Evolutionary conservation across 2,797 vertebrate species (phyloP).

Genomic region (Ctenopoma kingsleyae): DNA sequence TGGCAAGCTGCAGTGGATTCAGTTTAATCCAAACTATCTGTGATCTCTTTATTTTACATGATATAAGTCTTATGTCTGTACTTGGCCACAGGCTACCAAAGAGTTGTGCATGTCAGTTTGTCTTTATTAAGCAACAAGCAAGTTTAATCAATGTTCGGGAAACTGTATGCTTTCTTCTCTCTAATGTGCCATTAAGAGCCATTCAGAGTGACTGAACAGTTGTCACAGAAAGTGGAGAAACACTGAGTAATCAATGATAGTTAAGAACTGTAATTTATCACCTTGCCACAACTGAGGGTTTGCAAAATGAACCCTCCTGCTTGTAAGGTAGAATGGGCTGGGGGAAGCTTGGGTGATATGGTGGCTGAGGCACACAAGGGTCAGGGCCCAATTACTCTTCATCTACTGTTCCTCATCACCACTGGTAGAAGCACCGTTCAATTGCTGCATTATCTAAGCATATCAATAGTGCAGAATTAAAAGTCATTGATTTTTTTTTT

Average conservation of each 20-base stretch:
- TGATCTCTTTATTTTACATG: constrained; percentile 53
- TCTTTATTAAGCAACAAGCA: constrained; percentile 90
- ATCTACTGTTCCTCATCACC: constrained; percentile 84
- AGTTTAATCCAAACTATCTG: constrained; percentile 15
- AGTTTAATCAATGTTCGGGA: constrained; percentile 85
- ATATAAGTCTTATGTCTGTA: constrained; percentile 63
- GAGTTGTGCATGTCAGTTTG: constrained; percentile 84
- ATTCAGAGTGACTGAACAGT: constrained; percentile 95
- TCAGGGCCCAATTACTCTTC: constrained; percentile 87
- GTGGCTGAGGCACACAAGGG: constrained; percentile 73
- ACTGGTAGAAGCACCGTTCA: constrained; percentile 83
- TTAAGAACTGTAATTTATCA: constrained; percentile 99
- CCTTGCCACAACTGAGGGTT: constrained; percentile 93
- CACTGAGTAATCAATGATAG: constrained; percentile 97
- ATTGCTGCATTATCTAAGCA: constrained; percentile 85
- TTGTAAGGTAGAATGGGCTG: constrained; percentile 64
- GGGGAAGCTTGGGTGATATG: constrained; percentile 71
- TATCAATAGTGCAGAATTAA: constrained; percentile 86
- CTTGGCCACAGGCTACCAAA: constrained; percentile 73
- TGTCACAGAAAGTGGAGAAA: constrained; percentile 93
- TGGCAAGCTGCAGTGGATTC: constrained; percentile 8
- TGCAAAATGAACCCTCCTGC: constrained; percentile 76
- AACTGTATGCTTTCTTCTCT: constrained; percentile 86
- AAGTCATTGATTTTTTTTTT: constrained; percentile 86
- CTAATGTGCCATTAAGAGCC: constrained; percentile 93